These are phyloP conservation scores for Bryconaethiops microstoma DNA, from an alignment of 2,797 vertebrate species.

Conservation along the genomic window DNA sequence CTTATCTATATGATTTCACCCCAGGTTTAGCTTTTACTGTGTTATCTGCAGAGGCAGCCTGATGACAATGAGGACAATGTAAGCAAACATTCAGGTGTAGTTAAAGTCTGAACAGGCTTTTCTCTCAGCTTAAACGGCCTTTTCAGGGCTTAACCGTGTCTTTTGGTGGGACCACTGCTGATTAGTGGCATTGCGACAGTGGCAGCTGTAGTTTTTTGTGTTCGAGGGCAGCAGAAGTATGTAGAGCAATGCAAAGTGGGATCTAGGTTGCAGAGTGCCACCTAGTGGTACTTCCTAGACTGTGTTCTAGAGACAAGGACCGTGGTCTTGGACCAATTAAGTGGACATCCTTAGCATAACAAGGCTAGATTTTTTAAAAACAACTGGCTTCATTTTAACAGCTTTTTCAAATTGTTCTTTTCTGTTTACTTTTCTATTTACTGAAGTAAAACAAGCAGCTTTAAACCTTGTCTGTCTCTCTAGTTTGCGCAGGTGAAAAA, in stretches of 20 bases:
- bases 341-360: background rate
- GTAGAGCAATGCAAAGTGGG: conserved; percentile 66
- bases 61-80: conserved; percentile 34
- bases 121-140: background rate
- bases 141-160: conserved; percentile 20
- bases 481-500: conserved; percentile 51
- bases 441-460: background rate
- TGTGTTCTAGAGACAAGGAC: background rate
- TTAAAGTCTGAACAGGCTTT: background rate
- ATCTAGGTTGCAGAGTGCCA: conserved; percentile 71
- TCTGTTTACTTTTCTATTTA: background rate
- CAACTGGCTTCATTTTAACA: background rate
- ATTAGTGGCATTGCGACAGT: conserved; percentile 25
- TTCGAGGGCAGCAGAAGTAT: conserved; percentile 65
- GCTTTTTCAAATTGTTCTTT: background rate
- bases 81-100: conserved; percentile 37
- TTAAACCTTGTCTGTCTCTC: conserved; percentile 23
- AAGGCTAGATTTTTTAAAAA: background rate
- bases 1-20: conserved; percentile 18
- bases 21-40: background rate
- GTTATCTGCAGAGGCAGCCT: conserved; percentile 7
- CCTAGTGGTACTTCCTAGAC: conserved; percentile 69
- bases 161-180: background rate
- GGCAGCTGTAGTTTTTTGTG: conserved; percentile 38
- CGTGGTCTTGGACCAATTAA: conserved; percentile 4